Evolutionary conservation across 2,888 invertebrate species (phyloP), one percentile per base, ranked within the genome.

Genomic region (Chelonus formosanus): DNA sequence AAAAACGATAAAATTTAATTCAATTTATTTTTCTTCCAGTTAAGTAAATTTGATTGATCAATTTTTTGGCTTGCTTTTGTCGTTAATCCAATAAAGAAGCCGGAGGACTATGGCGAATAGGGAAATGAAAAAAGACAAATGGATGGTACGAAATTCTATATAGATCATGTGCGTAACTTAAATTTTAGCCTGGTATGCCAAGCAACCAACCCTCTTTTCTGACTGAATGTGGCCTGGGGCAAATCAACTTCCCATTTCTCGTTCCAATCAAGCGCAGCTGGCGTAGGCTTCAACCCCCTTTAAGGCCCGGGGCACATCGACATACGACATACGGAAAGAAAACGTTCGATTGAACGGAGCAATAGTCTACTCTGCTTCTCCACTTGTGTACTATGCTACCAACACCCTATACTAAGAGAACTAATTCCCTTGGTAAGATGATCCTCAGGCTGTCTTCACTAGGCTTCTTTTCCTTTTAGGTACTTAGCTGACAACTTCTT

Each of bases 371-470:
- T 7, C 43, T 61, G 8, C 40, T 53, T 52, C 43, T 53, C 31
- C 20, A 34, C 59, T 57, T 34, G 20, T 52, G 36, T 52, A 47
- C 53, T 53, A 65, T 53, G 53, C 53, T 53, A 65, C 59, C 32
- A 59, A 65, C 59, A 65, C 59, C 45, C 57, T 45, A 45, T 31
- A 35, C 32, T 20, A 40, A 47, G n/a, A 53, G 64, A 67, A 72
- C 67, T 68, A 68, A 72, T 71, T 68, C 68, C 61, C 68, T 65
- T 63, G 48, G 71, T 70, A 72, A 72, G 70, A 63, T 70, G 70
- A 70, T 70, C 65, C 63, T 63, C 40, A 32, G 60, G 63, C 65
- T 71, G 71, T 70, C 69, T 67, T 65, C 67, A 64, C 66, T 55
- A 58, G 71, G 72, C 70, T 72, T 72, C 71, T 45, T 59, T 40